These are phyloP conservation scores for Pygmarrhopalites habei DNA, from an alignment of 1,140 invertebrate species.

Conservation along the genomic window DNA sequence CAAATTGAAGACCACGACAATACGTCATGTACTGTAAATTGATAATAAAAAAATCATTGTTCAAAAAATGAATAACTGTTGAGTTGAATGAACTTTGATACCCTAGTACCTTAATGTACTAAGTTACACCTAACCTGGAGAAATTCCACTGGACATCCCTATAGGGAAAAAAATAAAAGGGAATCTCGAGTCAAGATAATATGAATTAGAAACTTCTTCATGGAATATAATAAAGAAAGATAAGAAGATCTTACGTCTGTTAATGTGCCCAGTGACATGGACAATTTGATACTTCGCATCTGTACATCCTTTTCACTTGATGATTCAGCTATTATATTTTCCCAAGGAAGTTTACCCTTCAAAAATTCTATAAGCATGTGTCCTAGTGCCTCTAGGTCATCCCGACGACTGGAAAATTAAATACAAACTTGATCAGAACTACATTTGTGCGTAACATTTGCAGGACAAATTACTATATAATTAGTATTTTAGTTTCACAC, in stretches of 20 bases:
- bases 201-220: background rate
- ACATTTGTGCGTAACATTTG: background rate
- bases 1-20: slow-evolving; percentile 56
- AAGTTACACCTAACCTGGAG: background rate
- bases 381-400: slow-evolving; percentile 59
- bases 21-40: slow-evolving; percentile 54
- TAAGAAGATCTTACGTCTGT: background rate
- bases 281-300: background rate
- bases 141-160: background rate
- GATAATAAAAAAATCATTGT: background rate
- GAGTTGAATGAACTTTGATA: background rate
- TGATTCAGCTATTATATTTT: slow-evolving; percentile 55
- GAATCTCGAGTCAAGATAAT: background rate
- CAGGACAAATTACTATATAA: background rate
- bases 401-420: slow-evolving; percentile 47
- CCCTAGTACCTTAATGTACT: background rate
- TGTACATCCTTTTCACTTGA: slow-evolving; percentile 59
- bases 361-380: slow-evolving; percentile 64
- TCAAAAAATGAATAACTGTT: too few relatives aligned
- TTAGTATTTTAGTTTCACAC: slow-evolving; percentile 3
- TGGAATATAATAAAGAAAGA: background rate
- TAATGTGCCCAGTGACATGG: background rate
- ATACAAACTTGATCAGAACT: background rate
- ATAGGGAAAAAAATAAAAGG: background rate
- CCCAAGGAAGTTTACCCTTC: slow-evolving; percentile 55